Percentiles rank a stretch among this genome's conserved stretches.
These are phyloP conservation scores for Hydrolagus colliei DNA, from an alignment of 2,797 vertebrate species.

Conservation along the genomic window DNA sequence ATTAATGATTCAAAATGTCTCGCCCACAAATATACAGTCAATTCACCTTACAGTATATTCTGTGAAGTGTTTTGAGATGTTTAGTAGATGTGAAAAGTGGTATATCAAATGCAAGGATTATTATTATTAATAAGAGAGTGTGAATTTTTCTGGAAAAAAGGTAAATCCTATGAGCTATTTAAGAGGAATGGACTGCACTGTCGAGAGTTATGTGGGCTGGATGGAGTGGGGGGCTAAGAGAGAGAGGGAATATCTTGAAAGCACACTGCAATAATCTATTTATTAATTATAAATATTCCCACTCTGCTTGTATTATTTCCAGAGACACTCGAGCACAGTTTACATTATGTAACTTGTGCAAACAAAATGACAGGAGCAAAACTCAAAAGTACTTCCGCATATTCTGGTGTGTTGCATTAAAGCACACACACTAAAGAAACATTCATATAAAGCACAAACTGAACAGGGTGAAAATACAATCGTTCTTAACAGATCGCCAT, in stretches of 20 bases:
- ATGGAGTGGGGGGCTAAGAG: slow-evolving; percentile 46
- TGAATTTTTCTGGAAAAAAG: slow-evolving; percentile 34
- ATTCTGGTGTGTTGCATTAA: background rate
- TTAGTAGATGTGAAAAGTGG: no score
- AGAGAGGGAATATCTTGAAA: background rate
- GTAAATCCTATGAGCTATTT: background rate
- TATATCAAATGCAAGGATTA: background rate
- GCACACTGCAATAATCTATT: background rate
- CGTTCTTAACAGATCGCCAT: no score
- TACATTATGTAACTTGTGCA: background rate
- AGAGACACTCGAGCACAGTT: background rate
- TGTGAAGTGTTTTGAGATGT: no score
- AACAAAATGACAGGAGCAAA: background rate
- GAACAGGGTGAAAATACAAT: no score
- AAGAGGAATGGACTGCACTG: background rate
- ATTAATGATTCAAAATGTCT: background rate
- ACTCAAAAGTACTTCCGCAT: background rate
- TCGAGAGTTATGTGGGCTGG: slow-evolving; percentile 33
- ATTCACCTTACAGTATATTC: no score
- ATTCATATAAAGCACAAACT: background rate
- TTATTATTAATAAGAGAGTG: slow-evolving; percentile 33
- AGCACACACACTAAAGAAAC: background rate
- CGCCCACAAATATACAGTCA: background rate
- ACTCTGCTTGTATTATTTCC: background rate
- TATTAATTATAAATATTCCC: background rate